Percentiles rank a stretch among this genome's conserved stretches.
phyloP scores from a whole-genome alignment of 2,797 vertebrate species.

The Pachyuromys duprasi region DNA sequence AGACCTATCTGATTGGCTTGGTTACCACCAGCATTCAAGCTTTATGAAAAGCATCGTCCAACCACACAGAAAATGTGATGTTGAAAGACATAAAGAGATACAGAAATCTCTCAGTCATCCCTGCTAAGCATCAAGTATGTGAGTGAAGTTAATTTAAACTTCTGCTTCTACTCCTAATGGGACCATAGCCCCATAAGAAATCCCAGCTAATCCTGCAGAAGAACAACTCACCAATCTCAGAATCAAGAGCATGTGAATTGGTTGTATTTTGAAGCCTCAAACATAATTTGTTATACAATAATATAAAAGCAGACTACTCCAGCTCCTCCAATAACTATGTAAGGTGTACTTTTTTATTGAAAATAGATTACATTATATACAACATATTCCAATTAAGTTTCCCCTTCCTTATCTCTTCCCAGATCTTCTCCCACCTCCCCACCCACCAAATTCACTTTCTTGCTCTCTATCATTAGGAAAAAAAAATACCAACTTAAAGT shows the following conservation, averaged over 20 bases:
- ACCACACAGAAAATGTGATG: background rate
- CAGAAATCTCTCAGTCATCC: background rate
- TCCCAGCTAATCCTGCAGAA: background rate
- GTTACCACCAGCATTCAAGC: background rate
- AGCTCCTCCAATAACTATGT: background rate
- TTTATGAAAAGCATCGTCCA: background rate
- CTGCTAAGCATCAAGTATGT: background rate
- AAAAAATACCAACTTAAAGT: background rate
- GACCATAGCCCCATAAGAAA: background rate
- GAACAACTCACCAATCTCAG: background rate
- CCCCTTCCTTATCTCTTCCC: background rate
- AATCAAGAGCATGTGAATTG: background rate
- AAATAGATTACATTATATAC: background rate
- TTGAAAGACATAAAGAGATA: background rate
- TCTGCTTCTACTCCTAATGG: background rate
- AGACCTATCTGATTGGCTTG: background rate
- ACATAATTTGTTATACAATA: background rate
- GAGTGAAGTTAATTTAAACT: background rate
- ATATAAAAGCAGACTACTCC: conserved; percentile 2
- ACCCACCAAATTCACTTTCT: background rate
- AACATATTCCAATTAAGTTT: background rate
- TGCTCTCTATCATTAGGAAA: background rate
- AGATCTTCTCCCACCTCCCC: background rate
- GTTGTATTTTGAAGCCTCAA: background rate
- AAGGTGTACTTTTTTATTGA: background rate